Evolutionary conservation across 2,113 vertebrate genomes (phyloP), one percentile per base, ranked within the genome.

Genomic region (Odocoileus hemionus): DNA sequence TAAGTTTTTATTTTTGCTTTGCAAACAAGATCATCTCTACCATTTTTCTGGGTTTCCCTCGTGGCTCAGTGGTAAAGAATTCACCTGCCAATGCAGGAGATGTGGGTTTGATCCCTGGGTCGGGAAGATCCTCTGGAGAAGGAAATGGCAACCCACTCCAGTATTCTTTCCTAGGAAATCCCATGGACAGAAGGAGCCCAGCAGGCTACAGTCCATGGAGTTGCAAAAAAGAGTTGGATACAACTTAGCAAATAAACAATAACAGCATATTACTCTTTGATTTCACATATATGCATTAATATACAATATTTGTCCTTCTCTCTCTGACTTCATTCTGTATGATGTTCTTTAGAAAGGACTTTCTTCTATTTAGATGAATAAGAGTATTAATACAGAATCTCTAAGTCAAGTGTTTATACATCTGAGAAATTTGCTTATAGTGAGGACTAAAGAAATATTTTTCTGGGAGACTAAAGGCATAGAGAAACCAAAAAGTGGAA

Each of bases 321-420:
- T 70, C 64, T 70, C 67, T 70, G 19, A 39, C 67, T 70, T 39
- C n/a, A 70, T 10, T 39, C n/a, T 70, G 33, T 19, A 12, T 39
- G 67, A 70, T 70, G 10, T 19, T 70, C 16, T 70, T 4, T 39
- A 39, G n/a, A n/a, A 70, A 70, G n/a, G 30, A 60, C 80, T 83
- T 92, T 60, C 21, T 70, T 87, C 86, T 94, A 17, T 70, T 97
- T 74, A 92, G 50, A 97, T 10, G 25, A 26, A 83, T 89, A 95
- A 64, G 86, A 7, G 17, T 91, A 89, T 60, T 83, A 82, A 52
- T 78, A n/a, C 7, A 70, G 50, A 84, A 60, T 92, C 28, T 86
- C 47, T 86, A 78, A 97, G 90, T 60, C 86, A 95, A 96, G 89
- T 79, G 25, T 89, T 61, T 79, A 79, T 55, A 28, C 4, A 39